Conservation (phyloP, 2,113 vertebrate species). For the Geococcyx californianus region DNA sequence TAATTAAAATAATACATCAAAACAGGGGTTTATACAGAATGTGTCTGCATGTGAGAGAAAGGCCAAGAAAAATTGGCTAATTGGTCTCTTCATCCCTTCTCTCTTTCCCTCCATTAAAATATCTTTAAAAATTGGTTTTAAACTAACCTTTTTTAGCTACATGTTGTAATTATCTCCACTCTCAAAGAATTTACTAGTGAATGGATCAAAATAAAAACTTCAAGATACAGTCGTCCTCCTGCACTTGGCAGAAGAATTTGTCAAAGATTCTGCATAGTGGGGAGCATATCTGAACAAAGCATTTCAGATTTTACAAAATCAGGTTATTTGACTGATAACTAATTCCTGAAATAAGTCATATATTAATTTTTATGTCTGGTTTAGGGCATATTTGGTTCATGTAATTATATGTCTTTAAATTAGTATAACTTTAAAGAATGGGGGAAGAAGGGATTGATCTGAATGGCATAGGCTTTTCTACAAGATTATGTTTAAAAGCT, state of each 20-base stretch:
- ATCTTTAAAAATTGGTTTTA: conserved; percentile 66
- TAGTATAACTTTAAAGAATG: not conserved
- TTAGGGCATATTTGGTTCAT: not conserved
- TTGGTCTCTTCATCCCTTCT: conserved; percentile 80
- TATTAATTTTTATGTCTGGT: not conserved
- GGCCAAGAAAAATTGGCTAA: conserved; percentile 85
- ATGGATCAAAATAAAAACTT: not conserved
- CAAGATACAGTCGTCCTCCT: not conserved
- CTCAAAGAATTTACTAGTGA: not conserved
- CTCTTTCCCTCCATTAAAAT: conserved; percentile 59
- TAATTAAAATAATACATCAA: conserved; percentile 92
- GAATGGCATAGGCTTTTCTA: not conserved
- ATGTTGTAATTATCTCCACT: conserved; percentile 18
- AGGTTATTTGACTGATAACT: not conserved
- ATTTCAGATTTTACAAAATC: not conserved
- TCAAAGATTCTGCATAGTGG: not conserved
- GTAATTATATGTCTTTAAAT: not conserved
- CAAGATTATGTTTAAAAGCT: not conserved
- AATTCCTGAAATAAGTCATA: not conserved
- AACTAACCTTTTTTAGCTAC: conserved; percentile 48
- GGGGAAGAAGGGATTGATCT: not conserved
- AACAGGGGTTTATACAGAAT: conserved; percentile 74
- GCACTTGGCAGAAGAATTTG: not conserved
- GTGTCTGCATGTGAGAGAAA: conserved; percentile 73
- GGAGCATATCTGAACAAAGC: not conserved